Percentiles rank a stretch among this genome's conserved stretches.
Evolutionary conservation across 2,113 vertebrate genomes (phyloP).

Genomic region (Furnarius figulus): DNA sequence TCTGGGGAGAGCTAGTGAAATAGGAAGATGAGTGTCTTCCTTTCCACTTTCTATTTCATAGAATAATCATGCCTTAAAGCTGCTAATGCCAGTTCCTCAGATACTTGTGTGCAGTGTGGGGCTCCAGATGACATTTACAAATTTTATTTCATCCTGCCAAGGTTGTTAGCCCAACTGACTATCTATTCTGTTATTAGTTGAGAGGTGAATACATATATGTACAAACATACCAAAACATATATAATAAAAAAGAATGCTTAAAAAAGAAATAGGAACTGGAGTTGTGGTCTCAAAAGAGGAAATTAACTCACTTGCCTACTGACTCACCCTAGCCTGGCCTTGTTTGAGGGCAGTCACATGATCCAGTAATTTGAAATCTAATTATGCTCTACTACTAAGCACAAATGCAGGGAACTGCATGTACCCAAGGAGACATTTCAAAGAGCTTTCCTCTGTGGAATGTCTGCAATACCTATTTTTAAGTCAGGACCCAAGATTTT

Average conservation of each 20-base stretch:
- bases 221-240: not conserved
- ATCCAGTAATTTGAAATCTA: slow-evolving; percentile 67
- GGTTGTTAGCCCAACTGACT: not conserved
- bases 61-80: slow-evolving; percentile 29
- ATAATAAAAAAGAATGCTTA: not conserved
- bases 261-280: not conserved
- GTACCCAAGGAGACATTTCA: slow-evolving; percentile 61
- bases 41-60: slow-evolving; percentile 34
- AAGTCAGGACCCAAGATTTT: slow-evolving; percentile 57
- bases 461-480: slow-evolving; percentile 72
- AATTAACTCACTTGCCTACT: slow-evolving; percentile 1
- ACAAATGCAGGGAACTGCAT: slow-evolving; percentile 58
- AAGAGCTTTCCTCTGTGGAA: slow-evolving; percentile 58
- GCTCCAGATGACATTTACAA: not conserved
- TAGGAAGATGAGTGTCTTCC: slow-evolving; percentile 3
- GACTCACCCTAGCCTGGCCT: slow-evolving; percentile 56
- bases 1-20: slow-evolving; percentile 32
- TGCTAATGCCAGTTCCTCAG: not conserved
- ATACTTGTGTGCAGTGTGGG: not conserved
- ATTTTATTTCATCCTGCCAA: not conserved
- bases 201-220: not conserved
- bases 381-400: slow-evolving; percentile 55
- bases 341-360: slow-evolving; percentile 33
- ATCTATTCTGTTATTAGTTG: not conserved
- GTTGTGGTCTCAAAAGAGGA: not conserved